Conservation (phyloP, 2,113 vertebrate genomes). For the Mastomys natalensis region DNA sequence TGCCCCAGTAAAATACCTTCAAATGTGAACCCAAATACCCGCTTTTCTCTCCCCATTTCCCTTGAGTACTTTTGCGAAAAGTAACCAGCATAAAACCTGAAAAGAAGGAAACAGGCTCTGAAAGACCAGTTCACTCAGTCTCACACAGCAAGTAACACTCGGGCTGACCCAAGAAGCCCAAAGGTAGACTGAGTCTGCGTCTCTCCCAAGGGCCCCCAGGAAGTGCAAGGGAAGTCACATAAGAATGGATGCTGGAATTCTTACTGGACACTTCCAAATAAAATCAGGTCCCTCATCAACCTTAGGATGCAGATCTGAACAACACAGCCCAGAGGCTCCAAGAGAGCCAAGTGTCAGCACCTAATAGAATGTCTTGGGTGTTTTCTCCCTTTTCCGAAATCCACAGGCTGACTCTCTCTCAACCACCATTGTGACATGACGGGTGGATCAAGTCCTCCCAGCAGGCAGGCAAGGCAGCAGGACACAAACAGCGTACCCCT, state of each 20-base stretch:
- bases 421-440: conserved; percentile 49
- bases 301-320: background rate
- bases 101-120: background rate
- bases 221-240: background rate
- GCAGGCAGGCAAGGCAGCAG: conserved; percentile 23
- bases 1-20: background rate
- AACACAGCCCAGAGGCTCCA: background rate
- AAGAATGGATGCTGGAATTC: background rate
- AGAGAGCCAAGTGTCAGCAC: background rate
- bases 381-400: background rate
- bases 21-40: background rate
- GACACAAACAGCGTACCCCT: background rate
- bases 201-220: background rate
- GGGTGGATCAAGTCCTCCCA: conserved; percentile 47
- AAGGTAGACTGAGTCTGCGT: background rate
- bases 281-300: background rate
- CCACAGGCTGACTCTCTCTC: conserved; percentile 35
- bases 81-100: background rate
- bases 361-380: background rate
- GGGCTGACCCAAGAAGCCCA: background rate
- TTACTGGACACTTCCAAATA: background rate
- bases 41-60: background rate
- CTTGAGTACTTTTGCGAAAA: too few species aligned
- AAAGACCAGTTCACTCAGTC: background rate
- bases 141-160: background rate